Base-by-base conservation (phyloP, 1,140 invertebrate genomes). In the Marisa cornuarietis region DNA sequence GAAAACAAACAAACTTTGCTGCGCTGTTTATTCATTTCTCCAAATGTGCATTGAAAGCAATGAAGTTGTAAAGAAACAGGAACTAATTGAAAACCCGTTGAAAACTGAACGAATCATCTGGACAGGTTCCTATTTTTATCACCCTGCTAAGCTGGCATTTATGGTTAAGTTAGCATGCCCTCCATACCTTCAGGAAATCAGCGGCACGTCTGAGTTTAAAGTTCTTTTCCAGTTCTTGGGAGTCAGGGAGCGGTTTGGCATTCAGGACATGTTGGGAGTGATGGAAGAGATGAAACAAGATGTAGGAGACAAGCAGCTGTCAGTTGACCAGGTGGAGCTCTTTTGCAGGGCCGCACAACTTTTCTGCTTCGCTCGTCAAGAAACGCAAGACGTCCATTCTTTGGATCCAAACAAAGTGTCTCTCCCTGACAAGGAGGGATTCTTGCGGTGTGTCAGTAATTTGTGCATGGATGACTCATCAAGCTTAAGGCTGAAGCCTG, bases 391-490 rank as follows among this genome's bases (percentile, higher is more conserved):
- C 11, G 1, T 5, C 10, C 4, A 65, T 8, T 1, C 72, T 13
- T 31, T 58, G 54, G 76, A 81, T 2, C 58, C 5, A 52, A 4
- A 11, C 9, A 8, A n/a, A 14, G 18, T 82, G 11, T 62, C 63
- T 80, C 79, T 85, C 16, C 83, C 86, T 24, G 86, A 87, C 61
- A 66, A 63, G 14, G 42, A 81, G 16, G 66, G 78, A 20, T 9
- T 26, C n/a, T 22, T 86, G n/a, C 52, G 49, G 18, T 31, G 52
- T 1, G 71, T 69, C 22, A 63, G 51, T 10, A 68, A 76, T n/a
- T 42, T 86, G 26, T 88, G 84, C 66, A 78, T 85, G 65, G 82
- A 87, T 74, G 84, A 85, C 76, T 74, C 80, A 69, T 52, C 72
- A 16, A 76, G 74, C 24, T 77, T 82, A 20, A 10, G n/a, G 22